Evolutionary conservation across 2,113 vertebrate species (phyloP).

Genomic region (Lepus europaeus): DNA sequence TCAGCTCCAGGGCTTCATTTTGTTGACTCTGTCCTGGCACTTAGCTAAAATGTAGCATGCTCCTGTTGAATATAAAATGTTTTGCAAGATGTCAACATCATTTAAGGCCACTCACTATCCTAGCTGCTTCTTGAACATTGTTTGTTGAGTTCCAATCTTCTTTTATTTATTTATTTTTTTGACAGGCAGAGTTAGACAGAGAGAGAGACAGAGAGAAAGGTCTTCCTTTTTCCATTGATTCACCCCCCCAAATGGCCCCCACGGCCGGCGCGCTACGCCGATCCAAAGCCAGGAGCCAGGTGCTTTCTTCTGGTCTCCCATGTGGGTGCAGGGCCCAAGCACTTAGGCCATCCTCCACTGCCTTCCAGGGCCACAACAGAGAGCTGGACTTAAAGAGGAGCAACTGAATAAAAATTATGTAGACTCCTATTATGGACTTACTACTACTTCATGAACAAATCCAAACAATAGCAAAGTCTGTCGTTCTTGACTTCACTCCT

Average conservation of each 20-base stretch:
- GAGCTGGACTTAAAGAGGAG: too few relatives aligned
- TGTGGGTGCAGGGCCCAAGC: too few relatives aligned
- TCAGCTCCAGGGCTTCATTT: neutral
- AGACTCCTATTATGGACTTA: neutral
- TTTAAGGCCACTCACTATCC: neutral
- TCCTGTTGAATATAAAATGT: neutral
- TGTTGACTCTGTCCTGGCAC: neutral
- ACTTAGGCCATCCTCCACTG: too few relatives aligned
- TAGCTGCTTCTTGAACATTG: neutral
- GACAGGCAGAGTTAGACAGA: too few relatives aligned
- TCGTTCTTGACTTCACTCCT: neutral
- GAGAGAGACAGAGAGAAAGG: too few relatives aligned
- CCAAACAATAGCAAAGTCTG: neutral
- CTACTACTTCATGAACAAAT: neutral
- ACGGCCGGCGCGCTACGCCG: rapidly evolving
- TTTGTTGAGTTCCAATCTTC: neutral
- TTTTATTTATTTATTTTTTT: too few relatives aligned
- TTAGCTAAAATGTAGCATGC: neutral
- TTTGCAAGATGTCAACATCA: neutral
- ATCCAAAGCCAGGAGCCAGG: too few relatives aligned
- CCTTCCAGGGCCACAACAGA: too few relatives aligned
- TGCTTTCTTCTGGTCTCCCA: too few relatives aligned
- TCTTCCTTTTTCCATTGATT: too few relatives aligned
- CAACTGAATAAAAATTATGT: neutral
- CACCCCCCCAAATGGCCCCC: too few relatives aligned